Conservation (phyloP, 2,113 vertebrate genomes). For the Anoura caudifer region DNA sequence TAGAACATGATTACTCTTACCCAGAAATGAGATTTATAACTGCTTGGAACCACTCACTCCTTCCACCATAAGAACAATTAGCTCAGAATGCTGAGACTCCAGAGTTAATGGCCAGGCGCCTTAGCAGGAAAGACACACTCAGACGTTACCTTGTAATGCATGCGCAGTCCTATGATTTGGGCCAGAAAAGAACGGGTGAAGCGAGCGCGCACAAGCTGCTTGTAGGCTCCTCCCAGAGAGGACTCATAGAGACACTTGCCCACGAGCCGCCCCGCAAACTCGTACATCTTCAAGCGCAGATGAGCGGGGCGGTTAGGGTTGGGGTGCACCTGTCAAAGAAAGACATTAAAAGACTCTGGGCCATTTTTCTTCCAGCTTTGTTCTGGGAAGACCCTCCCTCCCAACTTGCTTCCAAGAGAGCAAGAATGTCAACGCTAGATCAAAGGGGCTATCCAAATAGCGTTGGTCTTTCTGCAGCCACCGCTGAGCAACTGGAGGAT, state of each 20-base stretch:
- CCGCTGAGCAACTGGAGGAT: neutral
- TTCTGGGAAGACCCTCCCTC: neutral
- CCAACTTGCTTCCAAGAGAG: neutral
- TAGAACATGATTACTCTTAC: neutral
- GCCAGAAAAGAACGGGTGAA: constrained; percentile 98
- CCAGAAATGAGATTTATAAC: constrained; percentile 18
- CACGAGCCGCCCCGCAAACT: constrained; percentile 95
- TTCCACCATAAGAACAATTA: neutral
- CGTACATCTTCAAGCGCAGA: constrained; percentile 93
- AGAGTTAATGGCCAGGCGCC: neutral
- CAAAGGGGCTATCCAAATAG: neutral
- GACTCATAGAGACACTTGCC: constrained; percentile 99
- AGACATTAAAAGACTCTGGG: neutral
- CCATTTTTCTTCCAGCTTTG: constrained; percentile 22
- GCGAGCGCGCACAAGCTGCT: constrained; percentile 95
- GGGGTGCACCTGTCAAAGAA: constrained; percentile 90
- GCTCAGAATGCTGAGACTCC: neutral
- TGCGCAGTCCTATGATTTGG: constrained; percentile 97
- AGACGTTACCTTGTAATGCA: constrained; percentile 96
- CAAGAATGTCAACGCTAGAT: constrained; percentile 10
- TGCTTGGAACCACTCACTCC: neutral
- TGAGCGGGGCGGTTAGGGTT: constrained; percentile 90
- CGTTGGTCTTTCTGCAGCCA: neutral
- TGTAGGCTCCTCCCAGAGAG: constrained; percentile 93
- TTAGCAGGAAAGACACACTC: neutral